Base-by-base conservation (phyloP, 1,140 invertebrate species). In the Bactericera cockerelli region DNA sequence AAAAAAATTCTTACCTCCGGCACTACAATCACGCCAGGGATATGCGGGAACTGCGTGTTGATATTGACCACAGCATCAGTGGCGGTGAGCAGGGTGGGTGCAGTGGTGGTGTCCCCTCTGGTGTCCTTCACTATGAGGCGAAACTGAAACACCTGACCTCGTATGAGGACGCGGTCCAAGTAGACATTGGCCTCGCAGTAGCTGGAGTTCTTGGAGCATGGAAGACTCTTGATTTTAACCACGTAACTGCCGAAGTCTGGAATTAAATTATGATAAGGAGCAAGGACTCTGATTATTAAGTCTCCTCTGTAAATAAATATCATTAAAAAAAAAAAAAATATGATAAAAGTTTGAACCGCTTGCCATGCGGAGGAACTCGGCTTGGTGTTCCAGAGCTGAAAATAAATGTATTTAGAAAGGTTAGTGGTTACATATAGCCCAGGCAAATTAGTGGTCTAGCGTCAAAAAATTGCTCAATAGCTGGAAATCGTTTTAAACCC, bases 151-250 rank as follows among this genome's bases (percentile, higher is more conserved):
- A 85, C 82, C 56, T 86, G 78, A 8, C 84, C 85, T 1, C 81
- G 76, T 67, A 85, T 83, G 62, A 91, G 70, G 38, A 80, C 74
- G 62, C 81, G 77, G 59, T 81, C 81, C 57, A 91, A 73, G 56
- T 88, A 79, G 55, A 91, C 82, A 69, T 90, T 89, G 13, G 87
- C 87, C 69, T 88, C 84, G 70, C 86, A 89, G 58, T 86, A 81
- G 22, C 85, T 86, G 72, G 87, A 85, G 72, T 87, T 87, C 56
- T 81, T 76, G 16, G 81, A 83, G 73, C 87, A 90, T 33, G 86
- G 85, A 22, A 89, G 76, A 64, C 81, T 81, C 70, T 87, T 84
- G 57, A 89, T 77, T 64, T 79, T 77, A 36, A 89, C 81, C 65
- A 84, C 79, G 31, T 68, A 68, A 22, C 66, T 67, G 11, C 67